Conservation (phyloP, 2,113 vertebrate species). For the Pterophyllum scalare region DNA sequence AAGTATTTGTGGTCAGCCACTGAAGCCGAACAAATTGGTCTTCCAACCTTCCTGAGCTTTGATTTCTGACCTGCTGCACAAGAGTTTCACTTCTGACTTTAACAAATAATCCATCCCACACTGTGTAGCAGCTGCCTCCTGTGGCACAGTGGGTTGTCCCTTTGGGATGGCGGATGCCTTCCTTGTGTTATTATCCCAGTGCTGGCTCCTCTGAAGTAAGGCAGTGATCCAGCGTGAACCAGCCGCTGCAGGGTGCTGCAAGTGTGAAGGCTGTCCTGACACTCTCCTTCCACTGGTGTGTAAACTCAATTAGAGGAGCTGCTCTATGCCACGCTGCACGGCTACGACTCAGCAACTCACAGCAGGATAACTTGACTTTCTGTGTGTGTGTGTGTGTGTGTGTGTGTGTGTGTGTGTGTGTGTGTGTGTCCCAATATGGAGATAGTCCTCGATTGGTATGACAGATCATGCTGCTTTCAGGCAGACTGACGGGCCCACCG, state of each 20-base stretch:
- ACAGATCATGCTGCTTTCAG: slow-evolving; percentile 6
- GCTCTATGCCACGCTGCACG: neutral
- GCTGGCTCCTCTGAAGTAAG: slow-evolving; percentile 25
- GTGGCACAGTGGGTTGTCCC: neutral
- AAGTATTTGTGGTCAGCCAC: neutral
- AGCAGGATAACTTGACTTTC: slow-evolving; percentile 35
- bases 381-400: slow-evolving; percentile 4
- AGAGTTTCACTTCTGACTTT: neutral
- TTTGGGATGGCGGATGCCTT: neutral
- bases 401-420: slow-evolving; percentile 17
- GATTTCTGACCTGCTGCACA: neutral
- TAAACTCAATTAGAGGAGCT: slow-evolving; percentile 54
- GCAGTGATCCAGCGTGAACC: slow-evolving; percentile 32
- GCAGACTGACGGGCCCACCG: neutral
- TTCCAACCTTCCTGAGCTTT: neutral
- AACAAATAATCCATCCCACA: neutral
- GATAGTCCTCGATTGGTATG: neutral
- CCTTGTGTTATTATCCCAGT: slow-evolving; percentile 28
- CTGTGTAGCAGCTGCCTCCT: slow-evolving; percentile 14
- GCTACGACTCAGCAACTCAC: slow-evolving; percentile 47
- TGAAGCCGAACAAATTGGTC: neutral
- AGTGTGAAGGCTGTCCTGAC: slow-evolving; percentile 17
- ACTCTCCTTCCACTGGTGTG: slow-evolving; percentile 47
- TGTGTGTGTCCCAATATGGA: slow-evolving; percentile 22
- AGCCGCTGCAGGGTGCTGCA: neutral